Evolutionary conservation across 2,888 invertebrate species (phyloP).

Genomic region (Drosophila cognata): DNA sequence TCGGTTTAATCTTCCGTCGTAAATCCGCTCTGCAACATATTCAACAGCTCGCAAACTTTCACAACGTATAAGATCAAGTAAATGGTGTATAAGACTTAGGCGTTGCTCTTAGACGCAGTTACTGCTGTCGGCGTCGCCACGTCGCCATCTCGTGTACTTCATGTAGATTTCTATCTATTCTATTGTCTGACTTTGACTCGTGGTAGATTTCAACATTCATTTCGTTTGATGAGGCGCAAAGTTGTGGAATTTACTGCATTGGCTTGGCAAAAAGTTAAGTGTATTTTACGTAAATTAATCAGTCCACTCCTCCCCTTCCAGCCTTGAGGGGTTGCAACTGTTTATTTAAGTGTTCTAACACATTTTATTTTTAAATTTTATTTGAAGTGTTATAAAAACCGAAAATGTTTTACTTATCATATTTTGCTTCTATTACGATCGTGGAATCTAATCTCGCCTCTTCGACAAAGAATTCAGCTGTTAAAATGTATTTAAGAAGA

Average conservation of each 20-base stretch:
- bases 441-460: not conserved
- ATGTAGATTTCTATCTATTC: slow-evolving; percentile 81
- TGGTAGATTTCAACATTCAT: slow-evolving; percentile 71
- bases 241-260: slow-evolving; percentile 83
- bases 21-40: not conserved
- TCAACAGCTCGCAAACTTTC: slow-evolving; percentile 50
- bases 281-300: slow-evolving; percentile 80
- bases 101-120: slow-evolving; percentile 22
- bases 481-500: not conserved
- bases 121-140: slow-evolving; percentile 52
- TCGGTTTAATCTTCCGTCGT: not conserved
- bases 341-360: slow-evolving; percentile 31
- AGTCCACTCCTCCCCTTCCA: slow-evolving; percentile 24
- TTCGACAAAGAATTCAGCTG: not conserved
- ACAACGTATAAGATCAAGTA: slow-evolving; percentile 58
- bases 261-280: slow-evolving; percentile 74
- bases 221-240: slow-evolving; percentile 83
- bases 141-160: slow-evolving; percentile 59
- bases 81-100: slow-evolving; percentile 47
- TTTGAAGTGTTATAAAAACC: not conserved
- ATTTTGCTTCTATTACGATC: not conserved
- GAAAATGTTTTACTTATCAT: not conserved
- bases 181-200: slow-evolving; percentile 75
- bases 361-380: not conserved
- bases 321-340: slow-evolving; percentile 34